phyloP scores from a whole-genome alignment of 2,888 invertebrate species.

The Amitus sp. region DNA sequence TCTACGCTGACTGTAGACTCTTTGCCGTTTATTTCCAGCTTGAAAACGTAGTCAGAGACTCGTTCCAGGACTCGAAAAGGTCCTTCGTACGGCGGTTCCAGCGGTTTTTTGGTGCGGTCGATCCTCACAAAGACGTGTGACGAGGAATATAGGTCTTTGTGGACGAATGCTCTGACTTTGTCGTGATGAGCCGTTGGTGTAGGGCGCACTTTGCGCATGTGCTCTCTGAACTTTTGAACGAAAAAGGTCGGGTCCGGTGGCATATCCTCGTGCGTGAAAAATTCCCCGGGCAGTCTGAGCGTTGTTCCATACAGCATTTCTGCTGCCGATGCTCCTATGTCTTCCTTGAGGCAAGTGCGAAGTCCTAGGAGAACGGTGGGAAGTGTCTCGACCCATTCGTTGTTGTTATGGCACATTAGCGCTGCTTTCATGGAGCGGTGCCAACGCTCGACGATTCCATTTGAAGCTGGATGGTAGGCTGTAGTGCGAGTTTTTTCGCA shows the following conservation, averaged over 20 bases:
- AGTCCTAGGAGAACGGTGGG: constrained; percentile 55
- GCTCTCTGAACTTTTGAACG: neutral
- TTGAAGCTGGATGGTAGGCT: constrained; percentile 31
- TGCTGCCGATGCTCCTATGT: constrained; percentile 48
- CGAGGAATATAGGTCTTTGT: neutral
- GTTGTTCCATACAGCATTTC: constrained; percentile 52
- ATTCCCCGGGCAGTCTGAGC: constrained; percentile 49
- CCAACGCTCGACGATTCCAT: constrained; percentile 35
- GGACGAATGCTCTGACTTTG: neutral
- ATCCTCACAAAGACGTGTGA: constrained; percentile 1
- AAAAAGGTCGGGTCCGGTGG: constrained; percentile 10
- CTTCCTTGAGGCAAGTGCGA: constrained; percentile 49
- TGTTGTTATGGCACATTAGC: neutral
- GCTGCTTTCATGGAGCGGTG: constrained; percentile 12
- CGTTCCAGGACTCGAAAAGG: neutral
- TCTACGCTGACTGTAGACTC: neutral
- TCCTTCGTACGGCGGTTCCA: constrained; percentile 7
- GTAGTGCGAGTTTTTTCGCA: constrained; percentile 23
- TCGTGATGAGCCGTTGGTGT: constrained; percentile 1
- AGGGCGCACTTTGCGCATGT: constrained; percentile 1
- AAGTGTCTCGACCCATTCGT: constrained; percentile 46
- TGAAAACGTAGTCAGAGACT: neutral
- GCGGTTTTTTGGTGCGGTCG: neutral
- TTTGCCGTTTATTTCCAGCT: neutral
- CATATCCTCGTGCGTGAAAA: constrained; percentile 24